Evolutionary conservation across 2,888 invertebrate species (phyloP).

Genomic region (Morpho helenor): DNA sequence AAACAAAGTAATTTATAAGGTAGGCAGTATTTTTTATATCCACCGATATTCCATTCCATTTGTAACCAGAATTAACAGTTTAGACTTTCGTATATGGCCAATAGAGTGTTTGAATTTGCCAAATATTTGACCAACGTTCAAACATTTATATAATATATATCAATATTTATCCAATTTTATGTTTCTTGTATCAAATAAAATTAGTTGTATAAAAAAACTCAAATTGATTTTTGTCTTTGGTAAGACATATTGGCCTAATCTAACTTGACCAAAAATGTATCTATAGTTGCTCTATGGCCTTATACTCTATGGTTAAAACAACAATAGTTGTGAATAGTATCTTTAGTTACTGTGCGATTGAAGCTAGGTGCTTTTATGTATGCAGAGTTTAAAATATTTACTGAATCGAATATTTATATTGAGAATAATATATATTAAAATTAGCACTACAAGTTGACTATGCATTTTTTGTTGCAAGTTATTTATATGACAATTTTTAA

Average conservation of each 20-base stretch:
- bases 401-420: constrained; percentile 28
- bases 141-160: too few species aligned
- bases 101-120: not conserved
- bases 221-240: too few species aligned
- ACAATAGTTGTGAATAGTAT: constrained; percentile 21
- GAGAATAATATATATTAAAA: constrained; percentile 11
- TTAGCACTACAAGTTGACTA: constrained; percentile 44
- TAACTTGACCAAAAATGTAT: not conserved
- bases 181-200: too few species aligned
- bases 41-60: constrained; percentile 53
- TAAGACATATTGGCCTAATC: too few species aligned
- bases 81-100: constrained; percentile 2
- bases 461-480: constrained; percentile 58
- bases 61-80: constrained; percentile 6
- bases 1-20: constrained; percentile 11
- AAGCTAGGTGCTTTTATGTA: constrained; percentile 22
- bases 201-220: too few species aligned
- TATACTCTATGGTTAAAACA: constrained; percentile 15
- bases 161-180: too few species aligned
- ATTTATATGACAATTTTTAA: constrained; percentile 40
- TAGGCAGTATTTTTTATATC: constrained; percentile 48
- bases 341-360: constrained; percentile 46
- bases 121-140: too few species aligned
- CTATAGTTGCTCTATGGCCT: not conserved
- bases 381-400: constrained; percentile 19